Conservation (phyloP, 2,113 vertebrate genomes). For the Phalacrocorax aristotelis region DNA sequence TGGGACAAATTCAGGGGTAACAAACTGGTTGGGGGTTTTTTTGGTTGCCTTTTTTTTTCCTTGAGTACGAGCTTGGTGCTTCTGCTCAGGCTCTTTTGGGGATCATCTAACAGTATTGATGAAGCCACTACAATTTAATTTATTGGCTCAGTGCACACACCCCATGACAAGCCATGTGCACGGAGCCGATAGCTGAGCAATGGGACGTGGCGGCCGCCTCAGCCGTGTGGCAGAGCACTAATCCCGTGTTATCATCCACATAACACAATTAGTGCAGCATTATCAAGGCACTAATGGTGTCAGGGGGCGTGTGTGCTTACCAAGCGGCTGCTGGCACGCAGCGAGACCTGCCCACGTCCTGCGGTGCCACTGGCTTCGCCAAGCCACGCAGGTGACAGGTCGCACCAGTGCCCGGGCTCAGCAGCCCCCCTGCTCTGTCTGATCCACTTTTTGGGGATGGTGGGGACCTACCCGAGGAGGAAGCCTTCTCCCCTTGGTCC, state of each 20-base stretch:
- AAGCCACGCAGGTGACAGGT: background rate
- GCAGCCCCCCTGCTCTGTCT: background rate
- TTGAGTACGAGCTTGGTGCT: background rate
- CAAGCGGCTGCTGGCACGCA: background rate
- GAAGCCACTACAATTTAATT: slow-evolving; percentile 40
- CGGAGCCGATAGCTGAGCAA: background rate
- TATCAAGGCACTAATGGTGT: background rate
- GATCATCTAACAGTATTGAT: background rate
- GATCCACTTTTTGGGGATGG: background rate
- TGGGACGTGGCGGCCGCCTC: background rate
- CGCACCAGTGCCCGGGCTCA: background rate
- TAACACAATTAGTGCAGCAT: background rate
- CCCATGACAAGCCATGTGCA: background rate
- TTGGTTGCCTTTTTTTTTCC: background rate
- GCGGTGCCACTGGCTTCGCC: background rate
- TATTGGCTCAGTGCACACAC: slow-evolving; percentile 27
- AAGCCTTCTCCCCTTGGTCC: background rate
- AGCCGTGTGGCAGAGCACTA: background rate
- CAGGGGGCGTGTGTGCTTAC: background rate
- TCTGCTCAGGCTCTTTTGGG: background rate
- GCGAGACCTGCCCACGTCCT: background rate
- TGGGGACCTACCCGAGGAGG: background rate
- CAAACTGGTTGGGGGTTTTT: fast-evolving
- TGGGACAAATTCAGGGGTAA: background rate
- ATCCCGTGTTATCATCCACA: background rate